Evolutionary conservation across 2,113 vertebrate species (phyloP), one percentile per base, ranked within the genome.

Genomic region (Poecile atricapillus): DNA sequence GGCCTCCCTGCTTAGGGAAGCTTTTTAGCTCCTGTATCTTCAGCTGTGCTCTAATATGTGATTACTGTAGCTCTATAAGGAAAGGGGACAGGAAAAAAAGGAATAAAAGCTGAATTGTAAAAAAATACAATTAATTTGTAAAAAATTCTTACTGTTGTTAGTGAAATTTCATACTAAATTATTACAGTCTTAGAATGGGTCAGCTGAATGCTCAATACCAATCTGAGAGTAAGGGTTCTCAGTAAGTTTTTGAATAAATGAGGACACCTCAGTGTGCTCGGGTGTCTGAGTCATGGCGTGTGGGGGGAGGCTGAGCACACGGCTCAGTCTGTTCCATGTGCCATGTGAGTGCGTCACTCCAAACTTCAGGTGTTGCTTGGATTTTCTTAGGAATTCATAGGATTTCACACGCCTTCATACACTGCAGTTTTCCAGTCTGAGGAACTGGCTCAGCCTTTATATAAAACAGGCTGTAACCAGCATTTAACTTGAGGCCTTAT

Each of bases 141-240:
- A n/a, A n/a, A 93, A 76, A 20, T 70, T 85, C 58, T 87, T 13
- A 18, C n/a, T 63, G 44, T 80, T 94, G 77, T 65, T 71, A 70
- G 47, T 96, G 87, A 96, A 96, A 94, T 94, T 94, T 95, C 86
- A 87, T 81, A 47, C 67, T 94, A 95, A 97, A 91, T 96, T 83
- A 91, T 94, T 95, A 60, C 73, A 63, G 43, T 93, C 94, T 94
- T 83, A 89, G 75, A 93, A 91, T 74, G 59, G 77, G 58, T 52
- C 74, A 96, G 21, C 87, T n/a, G 43, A 88, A 73, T 93, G 49
- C 37, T 65, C 58, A 30, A 52, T 93, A 76, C 50, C 91, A 65
- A 65, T 93, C 90, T 93, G 88, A 47, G 74, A 46, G 33, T 79
- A 8, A 93, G 76, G 21, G 47, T 46, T 88, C 55, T 96, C 41